Conservation (phyloP, 2,888 invertebrate species). For the Panopea generosa region DNA sequence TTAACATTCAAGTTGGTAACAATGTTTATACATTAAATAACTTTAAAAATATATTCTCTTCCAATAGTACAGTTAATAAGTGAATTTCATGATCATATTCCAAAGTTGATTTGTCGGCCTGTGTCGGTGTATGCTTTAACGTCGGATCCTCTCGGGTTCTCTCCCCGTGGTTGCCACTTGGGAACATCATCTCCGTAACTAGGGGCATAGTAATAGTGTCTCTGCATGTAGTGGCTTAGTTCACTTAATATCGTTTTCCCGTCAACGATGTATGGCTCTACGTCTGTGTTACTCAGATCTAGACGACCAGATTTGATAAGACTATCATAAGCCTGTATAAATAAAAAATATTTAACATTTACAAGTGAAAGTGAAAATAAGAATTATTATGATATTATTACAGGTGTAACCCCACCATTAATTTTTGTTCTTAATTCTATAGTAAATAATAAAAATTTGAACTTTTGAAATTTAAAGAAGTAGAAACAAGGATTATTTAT, state of each 20-base stretch:
- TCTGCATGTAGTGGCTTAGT: constrained; percentile 73
- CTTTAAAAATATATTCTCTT: no score
- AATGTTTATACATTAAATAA: no score
- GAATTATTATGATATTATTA: no score
- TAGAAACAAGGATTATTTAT: no score
- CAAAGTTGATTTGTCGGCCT: constrained; percentile 32
- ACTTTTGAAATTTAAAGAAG: no score
- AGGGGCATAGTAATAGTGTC: constrained; percentile 83
- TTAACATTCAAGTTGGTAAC: no score
- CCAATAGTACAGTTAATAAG: no score
- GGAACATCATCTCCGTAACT: constrained; percentile 83
- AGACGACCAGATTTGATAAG: constrained; percentile 81
- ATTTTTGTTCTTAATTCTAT: no score
- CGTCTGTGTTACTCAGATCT: constrained; percentile 78
- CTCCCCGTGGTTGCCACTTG: constrained; percentile 75
- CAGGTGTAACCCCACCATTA: no score
- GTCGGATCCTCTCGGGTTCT: constrained; percentile 69
- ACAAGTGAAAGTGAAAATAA: no score
- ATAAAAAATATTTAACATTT: no score
- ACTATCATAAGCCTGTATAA: constrained; percentile 81
- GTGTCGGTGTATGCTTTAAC: constrained; percentile 50
- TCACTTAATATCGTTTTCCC: constrained; percentile 82
- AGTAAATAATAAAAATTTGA: no score
- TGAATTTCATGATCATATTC: neutral
- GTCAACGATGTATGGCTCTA: constrained; percentile 84